A percentile compares a stretch with the other conserved stretches of the same genome.
phyloP scores from a whole-genome alignment of 2,113 vertebrate genomes.

The Sorex fumeus region DNA sequence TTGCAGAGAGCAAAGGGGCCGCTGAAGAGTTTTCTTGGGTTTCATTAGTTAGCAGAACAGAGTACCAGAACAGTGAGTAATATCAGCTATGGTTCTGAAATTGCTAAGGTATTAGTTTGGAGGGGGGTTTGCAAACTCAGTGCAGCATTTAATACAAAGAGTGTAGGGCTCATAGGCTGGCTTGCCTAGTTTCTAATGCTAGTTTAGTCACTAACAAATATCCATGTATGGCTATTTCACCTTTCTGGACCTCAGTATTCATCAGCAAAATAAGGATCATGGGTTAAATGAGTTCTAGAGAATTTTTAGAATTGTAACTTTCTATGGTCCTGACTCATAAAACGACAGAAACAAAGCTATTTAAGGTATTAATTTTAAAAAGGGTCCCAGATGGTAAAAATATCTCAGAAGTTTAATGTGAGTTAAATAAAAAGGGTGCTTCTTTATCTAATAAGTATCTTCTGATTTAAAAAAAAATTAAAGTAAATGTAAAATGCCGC shows the following conservation, averaged over 20 bases:
- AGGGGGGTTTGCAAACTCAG: neutral
- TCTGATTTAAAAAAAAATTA: too few species aligned
- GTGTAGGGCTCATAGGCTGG: neutral
- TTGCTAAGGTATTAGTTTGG: neutral
- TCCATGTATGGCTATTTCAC: neutral
- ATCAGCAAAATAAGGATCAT: slow-evolving; percentile 7
- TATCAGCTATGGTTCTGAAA: neutral
- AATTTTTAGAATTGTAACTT: neutral
- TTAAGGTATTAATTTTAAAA: neutral
- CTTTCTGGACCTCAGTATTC: slow-evolving; percentile 47
- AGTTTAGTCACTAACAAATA: neutral
- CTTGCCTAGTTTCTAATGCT: slow-evolving; percentile 15
- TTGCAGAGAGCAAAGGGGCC: neutral
- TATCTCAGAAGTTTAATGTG: neutral
- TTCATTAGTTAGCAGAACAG: slow-evolving; percentile 1
- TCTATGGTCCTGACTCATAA: slow-evolving; percentile 3
- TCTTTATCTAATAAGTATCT: neutral
- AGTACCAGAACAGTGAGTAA: neutral
- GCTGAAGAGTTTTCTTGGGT: neutral
- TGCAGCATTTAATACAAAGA: neutral
- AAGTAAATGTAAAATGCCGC: neutral
- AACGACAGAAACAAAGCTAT: neutral
- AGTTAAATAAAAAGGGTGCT: neutral
- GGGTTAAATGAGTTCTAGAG: neutral
- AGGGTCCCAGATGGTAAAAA: neutral